A percentile compares a stretch with the other conserved stretches of the same genome.
phyloP scores from a whole-genome alignment of 2,888 invertebrate species.

The Temnothorax ravouxi region DNA sequence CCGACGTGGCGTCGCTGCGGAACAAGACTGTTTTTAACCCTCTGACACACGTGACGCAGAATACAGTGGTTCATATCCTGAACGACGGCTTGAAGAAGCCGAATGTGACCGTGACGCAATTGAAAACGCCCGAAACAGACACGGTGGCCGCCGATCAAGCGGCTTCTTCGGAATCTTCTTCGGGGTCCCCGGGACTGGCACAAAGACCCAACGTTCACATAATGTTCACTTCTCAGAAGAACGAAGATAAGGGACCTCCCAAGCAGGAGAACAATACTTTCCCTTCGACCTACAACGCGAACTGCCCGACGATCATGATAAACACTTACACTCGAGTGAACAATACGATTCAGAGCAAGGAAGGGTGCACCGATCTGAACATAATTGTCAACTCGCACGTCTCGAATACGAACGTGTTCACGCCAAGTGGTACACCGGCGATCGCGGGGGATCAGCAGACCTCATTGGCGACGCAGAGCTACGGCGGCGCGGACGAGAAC shows the following conservation, averaged over 20 bases:
- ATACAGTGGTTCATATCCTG: slow-evolving; percentile 82
- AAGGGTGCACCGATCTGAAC: slow-evolving; percentile 90
- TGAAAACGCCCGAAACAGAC: slow-evolving; percentile 54
- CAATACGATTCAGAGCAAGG: slow-evolving; percentile 87
- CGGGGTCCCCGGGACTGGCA: slow-evolving; percentile 27
- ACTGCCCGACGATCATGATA: slow-evolving; percentile 85
- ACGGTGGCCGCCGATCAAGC: not conserved
- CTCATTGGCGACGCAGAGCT: slow-evolving; percentile 46
- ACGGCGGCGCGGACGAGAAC: slow-evolving; percentile 71
- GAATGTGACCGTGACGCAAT: slow-evolving; percentile 74
- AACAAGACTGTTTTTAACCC: slow-evolving; percentile 65
- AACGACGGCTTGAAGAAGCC: slow-evolving; percentile 77
- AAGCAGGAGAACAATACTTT: slow-evolving; percentile 53
- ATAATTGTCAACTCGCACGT: slow-evolving; percentile 91
- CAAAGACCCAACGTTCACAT: slow-evolving; percentile 81
- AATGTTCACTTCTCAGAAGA: slow-evolving; percentile 79
- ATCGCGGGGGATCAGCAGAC: slow-evolving; percentile 5
- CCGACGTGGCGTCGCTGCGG: not conserved
- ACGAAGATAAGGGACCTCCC: slow-evolving; percentile 58
- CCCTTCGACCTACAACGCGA: slow-evolving; percentile 62
- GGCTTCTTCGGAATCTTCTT: slow-evolving; percentile 15
- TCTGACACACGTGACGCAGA: slow-evolving; percentile 80
- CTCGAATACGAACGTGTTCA: slow-evolving; percentile 88
- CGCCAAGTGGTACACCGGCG: slow-evolving; percentile 64
- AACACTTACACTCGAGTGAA: slow-evolving; percentile 84